These are phyloP conservation scores for Notamacropus eugenii DNA, from an alignment of 2,797 vertebrate species.

Conservation along the genomic window DNA sequence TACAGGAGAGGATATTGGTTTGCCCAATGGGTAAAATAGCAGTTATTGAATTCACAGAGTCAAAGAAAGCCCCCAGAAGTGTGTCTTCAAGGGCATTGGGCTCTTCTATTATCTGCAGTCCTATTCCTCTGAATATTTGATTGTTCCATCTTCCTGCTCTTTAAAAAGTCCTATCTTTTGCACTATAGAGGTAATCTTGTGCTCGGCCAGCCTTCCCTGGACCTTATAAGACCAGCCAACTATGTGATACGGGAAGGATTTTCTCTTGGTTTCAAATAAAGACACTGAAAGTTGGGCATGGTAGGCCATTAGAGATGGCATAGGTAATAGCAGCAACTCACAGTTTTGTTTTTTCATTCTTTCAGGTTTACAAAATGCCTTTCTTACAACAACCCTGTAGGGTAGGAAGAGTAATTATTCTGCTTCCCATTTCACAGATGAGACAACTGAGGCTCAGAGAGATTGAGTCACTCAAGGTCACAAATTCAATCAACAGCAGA, in stretches of 20 bases:
- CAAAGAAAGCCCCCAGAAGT: neutral
- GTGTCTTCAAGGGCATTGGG: neutral
- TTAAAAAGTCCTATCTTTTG: neutral
- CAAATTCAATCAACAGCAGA: neutral
- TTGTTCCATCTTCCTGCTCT: neutral
- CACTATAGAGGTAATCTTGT: neutral
- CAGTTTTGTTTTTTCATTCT: neutral
- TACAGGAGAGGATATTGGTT: neutral
- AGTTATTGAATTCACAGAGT: fast-evolving
- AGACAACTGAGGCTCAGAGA: neutral
- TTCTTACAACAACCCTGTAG: neutral
- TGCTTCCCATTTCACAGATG: neutral
- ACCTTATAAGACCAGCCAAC: neutral
- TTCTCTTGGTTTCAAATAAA: neutral
- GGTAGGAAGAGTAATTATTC: neutral
- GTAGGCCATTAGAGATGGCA: neutral
- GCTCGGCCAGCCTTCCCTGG: neutral
- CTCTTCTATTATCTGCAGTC: neutral
- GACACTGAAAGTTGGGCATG: neutral
- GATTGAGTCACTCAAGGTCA: neutral
- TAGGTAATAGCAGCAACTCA: neutral
- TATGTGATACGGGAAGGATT: neutral
- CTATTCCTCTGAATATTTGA: neutral
- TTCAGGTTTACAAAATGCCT: neutral
- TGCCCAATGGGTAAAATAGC: neutral